Evolutionary conservation across 2,113 vertebrate species (phyloP).

Genomic region (Xiphorhynchus elegans): DNA sequence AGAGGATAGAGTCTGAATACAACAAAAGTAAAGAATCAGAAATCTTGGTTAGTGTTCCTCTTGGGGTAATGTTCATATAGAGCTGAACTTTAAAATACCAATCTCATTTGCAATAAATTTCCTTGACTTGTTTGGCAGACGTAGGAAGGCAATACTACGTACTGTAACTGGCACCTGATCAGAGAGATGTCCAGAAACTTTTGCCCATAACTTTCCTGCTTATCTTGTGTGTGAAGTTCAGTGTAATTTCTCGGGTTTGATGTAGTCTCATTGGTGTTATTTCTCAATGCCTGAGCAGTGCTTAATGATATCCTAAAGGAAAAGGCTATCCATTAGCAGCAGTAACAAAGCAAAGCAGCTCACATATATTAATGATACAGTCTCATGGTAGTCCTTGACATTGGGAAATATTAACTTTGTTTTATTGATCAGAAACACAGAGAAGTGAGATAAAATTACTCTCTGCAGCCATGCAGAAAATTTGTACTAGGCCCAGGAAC

Average conservation of each 20-base stretch:
- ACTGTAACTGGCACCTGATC: not conserved
- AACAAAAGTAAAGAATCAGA: not conserved
- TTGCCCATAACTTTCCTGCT: not conserved
- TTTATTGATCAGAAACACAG: slow-evolving; percentile 39
- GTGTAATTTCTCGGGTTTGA: not conserved
- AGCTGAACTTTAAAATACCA: slow-evolving; percentile 17
- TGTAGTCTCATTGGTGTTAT: not conserved
- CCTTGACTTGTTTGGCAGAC: not conserved
- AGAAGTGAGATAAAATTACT: not conserved
- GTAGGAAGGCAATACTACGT: not conserved
- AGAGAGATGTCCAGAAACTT: not conserved
- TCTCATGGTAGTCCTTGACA: not conserved
- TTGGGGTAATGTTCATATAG: not conserved
- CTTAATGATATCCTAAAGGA: slow-evolving; percentile 27
- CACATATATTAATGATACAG: slow-evolving; percentile 14
- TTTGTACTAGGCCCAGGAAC: not conserved
- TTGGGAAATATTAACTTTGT: slow-evolving; percentile 42
- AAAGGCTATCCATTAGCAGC: slow-evolving; percentile 20
- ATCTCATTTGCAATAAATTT: slow-evolving; percentile 6
- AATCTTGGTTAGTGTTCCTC: not conserved
- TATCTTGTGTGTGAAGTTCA: not conserved
- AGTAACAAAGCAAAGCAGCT: slow-evolving; percentile 20
- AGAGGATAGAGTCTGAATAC: not conserved
- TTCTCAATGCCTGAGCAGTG: not conserved
- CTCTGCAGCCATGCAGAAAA: not conserved